Base-by-base conservation (phyloP, 2,113 vertebrate species). In the Xenus cinereus region DNA sequence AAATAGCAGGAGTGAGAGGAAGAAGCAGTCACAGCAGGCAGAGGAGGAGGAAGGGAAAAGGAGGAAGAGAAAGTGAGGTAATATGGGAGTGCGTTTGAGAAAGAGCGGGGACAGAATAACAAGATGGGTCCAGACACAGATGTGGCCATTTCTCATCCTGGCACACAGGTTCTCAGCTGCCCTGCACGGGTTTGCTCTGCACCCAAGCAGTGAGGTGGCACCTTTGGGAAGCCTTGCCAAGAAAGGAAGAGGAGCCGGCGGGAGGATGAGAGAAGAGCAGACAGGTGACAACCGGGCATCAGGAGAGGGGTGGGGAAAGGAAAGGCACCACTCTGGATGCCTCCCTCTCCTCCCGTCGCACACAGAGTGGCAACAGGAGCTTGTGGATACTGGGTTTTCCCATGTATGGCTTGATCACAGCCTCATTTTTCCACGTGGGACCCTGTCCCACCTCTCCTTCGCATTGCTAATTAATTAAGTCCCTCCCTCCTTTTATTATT, bases 1-100 rank as follows among this genome's bases (percentile, higher is more conserved):
- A 95, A 88, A 90, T 45, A 92, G 87, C 45, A 84, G 83, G 73
- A 78, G 35, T 62, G 48, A 93, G 64, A 84, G 51, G 79, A 91
- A 77, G 68, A 62, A 93, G 27, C 37, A 76, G 72, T 75, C n/a
- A 59, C 37, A 83, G 68, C n/a, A 80, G 64, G 59, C 37, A 84
- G 43, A 63, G 22, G 67, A 56, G 53, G 79, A 85, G 48, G 35
- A 79, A 84, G 48, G 27, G 45, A 64, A 81, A 73, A 90, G 75
- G 60, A 66, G 22, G 60, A 95, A 37, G 39, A 85, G 46, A 74
- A 86, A 84, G 21, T 56, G 63, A 90, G 33, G 43, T 75, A 60
- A 68, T 46, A 71, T 4, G 35, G 73, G 43, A 91, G 16, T 7
- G 23, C 9, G 19, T 46, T 84, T 71, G 32, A 86, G 72, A 87